Evolutionary conservation across 2,888 invertebrate species (phyloP), one percentile per base, ranked within the genome.

Genomic region (Andrena minutula): DNA sequence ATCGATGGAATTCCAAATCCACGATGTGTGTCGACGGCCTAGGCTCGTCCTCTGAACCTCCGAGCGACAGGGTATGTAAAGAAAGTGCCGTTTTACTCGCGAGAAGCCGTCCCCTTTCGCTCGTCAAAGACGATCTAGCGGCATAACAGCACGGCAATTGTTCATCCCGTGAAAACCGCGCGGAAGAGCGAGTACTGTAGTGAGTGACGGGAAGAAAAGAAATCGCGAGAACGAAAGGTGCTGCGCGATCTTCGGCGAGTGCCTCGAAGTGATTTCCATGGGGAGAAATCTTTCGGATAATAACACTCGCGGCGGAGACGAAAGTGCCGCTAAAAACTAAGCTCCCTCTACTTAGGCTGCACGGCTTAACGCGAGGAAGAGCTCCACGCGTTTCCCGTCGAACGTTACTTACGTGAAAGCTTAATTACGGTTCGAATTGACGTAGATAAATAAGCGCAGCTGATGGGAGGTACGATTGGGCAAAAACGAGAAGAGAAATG

Each of bases 31-130:
- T n/a, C 72, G 63, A 47, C 28, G 28, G 47, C 23, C 41, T 16
- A 2, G 23, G 3, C 16, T 60, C 69, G 64, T 81, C 73, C 64
- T 49, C 30, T 8, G 53, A 68, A 16, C 1, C 49, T 28, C 26
- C 41, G 41, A n/a, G 47, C 16, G 16, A 16, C 41, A 12, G 16
- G 8, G 51, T 65, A 47, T 30, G 69, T 71, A 66, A 68, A 81
- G 82, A 81, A 76, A 87, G 68, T 85, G 79, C 70, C 70, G 78
- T 83, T 83, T 82, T 81, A 47, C 75, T n/a, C 35, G 8, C n/a
- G 12, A 41, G 63, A 12, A 3, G 53, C 49, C 30, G 56, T 64
- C 65, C 61, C 32, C 70, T 69, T 20, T 80, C 56, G 32, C 53
- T 79, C 28, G 6, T 5, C 49, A 26, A 32, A 20, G 2, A 20